Percentiles rank a stretch among this genome's conserved stretches.
phyloP scores from a whole-genome alignment of 1,140 invertebrate species.

The Pemphigus obesinymphae region DNA sequence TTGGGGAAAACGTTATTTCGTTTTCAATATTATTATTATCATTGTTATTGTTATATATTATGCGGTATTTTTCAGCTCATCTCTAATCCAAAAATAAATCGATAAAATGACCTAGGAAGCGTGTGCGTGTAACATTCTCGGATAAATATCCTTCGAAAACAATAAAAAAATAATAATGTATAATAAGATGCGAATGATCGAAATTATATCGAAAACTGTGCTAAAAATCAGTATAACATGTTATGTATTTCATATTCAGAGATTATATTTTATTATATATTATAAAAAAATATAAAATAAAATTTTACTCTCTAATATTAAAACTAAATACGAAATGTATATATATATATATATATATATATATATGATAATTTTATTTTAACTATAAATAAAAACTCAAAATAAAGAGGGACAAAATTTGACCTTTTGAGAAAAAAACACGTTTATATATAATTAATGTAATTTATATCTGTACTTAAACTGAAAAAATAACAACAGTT shows the following conservation, averaged over 20 bases:
- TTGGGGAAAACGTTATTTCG: neutral
- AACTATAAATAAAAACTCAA: no score
- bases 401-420: no score
- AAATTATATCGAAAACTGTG: neutral
- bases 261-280: no score
- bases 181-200: neutral
- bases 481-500: no score
- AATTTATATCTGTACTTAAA: no score
- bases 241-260: neutral
- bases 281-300: conserved; percentile 2
- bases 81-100: neutral
- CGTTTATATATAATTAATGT: no score
- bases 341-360: no score
- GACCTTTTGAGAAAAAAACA: no score
- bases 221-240: neutral
- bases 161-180: neutral
- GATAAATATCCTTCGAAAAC: neutral
- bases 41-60: no score
- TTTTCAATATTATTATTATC: neutral
- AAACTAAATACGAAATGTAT: no score
- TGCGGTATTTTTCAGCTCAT: neutral
- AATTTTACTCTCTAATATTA: neutral
- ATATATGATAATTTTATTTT: no score
- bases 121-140: neutral
- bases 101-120: neutral